Conservation (phyloP, 1,140 invertebrate species). For the Fopius arisanus region DNA sequence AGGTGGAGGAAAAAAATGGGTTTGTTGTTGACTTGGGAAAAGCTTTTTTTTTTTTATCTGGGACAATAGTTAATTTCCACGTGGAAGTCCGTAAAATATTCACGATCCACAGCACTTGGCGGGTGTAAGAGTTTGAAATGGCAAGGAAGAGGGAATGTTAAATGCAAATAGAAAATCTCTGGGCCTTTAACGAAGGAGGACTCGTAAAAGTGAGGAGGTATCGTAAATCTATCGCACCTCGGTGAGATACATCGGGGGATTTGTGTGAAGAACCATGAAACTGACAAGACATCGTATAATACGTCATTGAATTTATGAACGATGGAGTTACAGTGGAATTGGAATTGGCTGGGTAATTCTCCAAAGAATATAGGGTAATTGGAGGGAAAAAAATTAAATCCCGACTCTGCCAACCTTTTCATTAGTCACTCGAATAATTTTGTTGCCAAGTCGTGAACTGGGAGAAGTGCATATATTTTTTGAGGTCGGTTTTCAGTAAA, state of each 20-base stretch:
- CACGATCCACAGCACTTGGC: not conserved
- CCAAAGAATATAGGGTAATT: too few species aligned
- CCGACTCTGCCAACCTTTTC: too few species aligned
- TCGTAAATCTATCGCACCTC: not conserved
- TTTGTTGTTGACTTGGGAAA: not conserved
- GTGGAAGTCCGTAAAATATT: not conserved
- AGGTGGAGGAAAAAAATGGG: not conserved
- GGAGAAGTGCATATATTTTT: too few species aligned
- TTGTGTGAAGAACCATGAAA: not conserved
- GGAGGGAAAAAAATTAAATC: too few species aligned
- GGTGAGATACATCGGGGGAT: not conserved
- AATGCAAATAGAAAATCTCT: constrained; percentile 5
- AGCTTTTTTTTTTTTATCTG: not conserved
- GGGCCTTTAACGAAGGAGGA: not conserved
- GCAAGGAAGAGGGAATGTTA: not conserved
- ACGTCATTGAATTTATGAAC: not conserved
- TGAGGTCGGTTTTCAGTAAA: too few species aligned
- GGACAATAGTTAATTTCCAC: not conserved
- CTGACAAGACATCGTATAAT: not conserved
- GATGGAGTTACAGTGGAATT: not conserved
- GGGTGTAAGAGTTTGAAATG: not conserved
- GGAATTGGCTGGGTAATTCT: not conserved
- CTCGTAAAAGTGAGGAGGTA: not conserved
- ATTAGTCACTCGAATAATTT: too few species aligned
- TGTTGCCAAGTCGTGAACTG: too few species aligned